phyloP scores from a whole-genome alignment of 2,797 vertebrate species.

The Sarcoramphus papa region DNA sequence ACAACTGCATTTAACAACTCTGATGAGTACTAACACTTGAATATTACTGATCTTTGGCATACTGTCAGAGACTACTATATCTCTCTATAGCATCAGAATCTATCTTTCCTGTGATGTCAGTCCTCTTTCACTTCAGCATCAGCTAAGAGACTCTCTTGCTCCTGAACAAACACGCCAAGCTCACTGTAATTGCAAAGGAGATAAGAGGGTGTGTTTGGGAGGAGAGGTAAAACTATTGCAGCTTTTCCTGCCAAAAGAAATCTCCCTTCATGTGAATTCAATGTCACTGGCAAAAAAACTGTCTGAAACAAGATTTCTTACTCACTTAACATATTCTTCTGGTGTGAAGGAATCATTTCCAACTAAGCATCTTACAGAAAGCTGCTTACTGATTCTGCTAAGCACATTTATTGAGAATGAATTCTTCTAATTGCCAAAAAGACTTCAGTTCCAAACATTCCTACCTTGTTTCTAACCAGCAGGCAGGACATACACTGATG shows the following conservation, averaged over 20 bases:
- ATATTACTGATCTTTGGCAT: neutral
- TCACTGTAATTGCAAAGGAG: neutral
- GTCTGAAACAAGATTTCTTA: neutral
- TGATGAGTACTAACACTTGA: neutral
- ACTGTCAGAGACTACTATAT: neutral
- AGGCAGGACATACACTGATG: neutral
- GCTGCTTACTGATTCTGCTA: neutral
- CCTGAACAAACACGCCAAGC: neutral
- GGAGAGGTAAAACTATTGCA: neutral
- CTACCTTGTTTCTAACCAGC: neutral
- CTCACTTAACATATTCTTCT: neutral
- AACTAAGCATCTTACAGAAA: constrained; percentile 23
- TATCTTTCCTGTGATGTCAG: neutral
- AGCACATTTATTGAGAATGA: neutral
- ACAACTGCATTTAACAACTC: neutral
- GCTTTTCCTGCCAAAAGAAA: neutral
- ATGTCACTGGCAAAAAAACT: neutral
- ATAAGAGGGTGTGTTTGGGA: neutral
- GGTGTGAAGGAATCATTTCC: constrained; percentile 21
- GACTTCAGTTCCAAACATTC: neutral
- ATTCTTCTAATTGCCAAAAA: constrained; percentile 14
- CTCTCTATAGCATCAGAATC: neutral
- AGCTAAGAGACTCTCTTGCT: neutral
- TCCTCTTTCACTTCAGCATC: neutral
- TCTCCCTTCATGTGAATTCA: neutral